Conservation (phyloP, 2,888 invertebrate genomes). For the Meteorus colon region DNA sequence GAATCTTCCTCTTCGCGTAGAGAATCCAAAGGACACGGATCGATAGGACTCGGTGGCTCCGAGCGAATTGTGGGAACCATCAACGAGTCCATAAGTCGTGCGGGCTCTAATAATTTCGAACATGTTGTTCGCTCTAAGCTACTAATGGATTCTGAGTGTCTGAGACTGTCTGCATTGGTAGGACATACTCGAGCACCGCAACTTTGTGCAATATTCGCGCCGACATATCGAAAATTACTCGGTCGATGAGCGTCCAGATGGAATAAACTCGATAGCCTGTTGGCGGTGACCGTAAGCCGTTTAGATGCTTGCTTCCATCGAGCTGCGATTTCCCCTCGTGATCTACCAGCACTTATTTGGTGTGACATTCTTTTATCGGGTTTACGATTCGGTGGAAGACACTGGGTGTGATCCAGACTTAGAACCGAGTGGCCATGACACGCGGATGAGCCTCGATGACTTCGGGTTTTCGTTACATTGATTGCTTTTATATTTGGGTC, state of each 20-base stretch:
- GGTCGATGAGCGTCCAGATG: constrained; percentile 49
- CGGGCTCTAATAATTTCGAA: constrained; percentile 55
- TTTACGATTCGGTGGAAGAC: constrained; percentile 41
- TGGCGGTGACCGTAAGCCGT: constrained; percentile 62
- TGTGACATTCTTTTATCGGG: constrained; percentile 11
- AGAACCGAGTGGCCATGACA: constrained; percentile 59
- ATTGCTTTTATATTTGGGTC: constrained; percentile 66
- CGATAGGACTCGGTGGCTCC: constrained; percentile 68
- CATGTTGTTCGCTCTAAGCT: constrained; percentile 53
- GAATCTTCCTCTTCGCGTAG: constrained; percentile 56
- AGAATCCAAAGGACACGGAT: constrained; percentile 60
- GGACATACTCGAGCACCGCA: constrained; percentile 41
- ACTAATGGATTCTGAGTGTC: constrained; percentile 60
- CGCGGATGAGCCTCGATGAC: constrained; percentile 30
- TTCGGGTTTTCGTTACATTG: constrained; percentile 49
- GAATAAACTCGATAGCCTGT: constrained; percentile 59
- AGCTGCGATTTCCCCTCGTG: constrained; percentile 19
- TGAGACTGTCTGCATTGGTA: constrained; percentile 55
- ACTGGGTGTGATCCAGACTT: constrained; percentile 59
- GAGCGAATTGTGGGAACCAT: constrained; percentile 65
- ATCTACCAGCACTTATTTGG: constrained; percentile 33
- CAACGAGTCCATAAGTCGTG: constrained; percentile 56
- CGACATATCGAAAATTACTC: constrained; percentile 35
- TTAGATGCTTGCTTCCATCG: constrained; percentile 48
- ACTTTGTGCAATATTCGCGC: constrained; percentile 29